A percentile compares a stretch with the other conserved stretches of the same genome.
phyloP scores from a whole-genome alignment of 1,140 invertebrate species.

The Tenebrio molitor region DNA sequence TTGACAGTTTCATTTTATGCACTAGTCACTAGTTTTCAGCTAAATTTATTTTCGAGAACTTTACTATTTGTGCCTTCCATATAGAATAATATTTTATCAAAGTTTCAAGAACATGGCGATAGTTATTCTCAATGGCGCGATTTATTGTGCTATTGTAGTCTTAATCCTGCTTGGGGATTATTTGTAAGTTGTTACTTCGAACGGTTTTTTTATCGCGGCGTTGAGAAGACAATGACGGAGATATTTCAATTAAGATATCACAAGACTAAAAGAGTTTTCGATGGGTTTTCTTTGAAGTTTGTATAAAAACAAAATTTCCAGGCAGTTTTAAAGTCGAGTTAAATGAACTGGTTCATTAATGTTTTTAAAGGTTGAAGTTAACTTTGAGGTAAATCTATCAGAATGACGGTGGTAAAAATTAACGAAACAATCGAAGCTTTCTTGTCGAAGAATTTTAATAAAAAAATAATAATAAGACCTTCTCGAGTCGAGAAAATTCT shows the following conservation, averaged over 20 bases:
- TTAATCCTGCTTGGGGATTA: too few relatives aligned
- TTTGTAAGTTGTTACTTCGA: conserved; percentile 4
- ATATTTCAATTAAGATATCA: conserved; percentile 37
- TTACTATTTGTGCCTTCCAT: too few relatives aligned
- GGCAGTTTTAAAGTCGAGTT: conserved; percentile 12
- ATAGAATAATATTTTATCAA: too few relatives aligned
- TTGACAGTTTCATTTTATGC: too few relatives aligned
- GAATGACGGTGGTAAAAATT: not conserved
- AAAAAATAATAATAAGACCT: too few relatives aligned
- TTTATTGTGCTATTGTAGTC: too few relatives aligned
- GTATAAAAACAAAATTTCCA: conserved; percentile 15
- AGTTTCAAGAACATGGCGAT: too few relatives aligned
- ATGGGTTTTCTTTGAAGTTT: conserved; percentile 33
- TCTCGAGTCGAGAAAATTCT: too few relatives aligned
- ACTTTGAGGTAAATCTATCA: conserved; percentile 12
- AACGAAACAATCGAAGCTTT: conserved; percentile 15
- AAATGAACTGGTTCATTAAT: conserved; percentile 16
- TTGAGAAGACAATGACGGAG: conserved; percentile 17
- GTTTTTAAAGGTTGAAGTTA: not conserved
- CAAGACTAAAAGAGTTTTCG: conserved; percentile 6
- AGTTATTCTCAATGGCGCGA: too few relatives aligned
- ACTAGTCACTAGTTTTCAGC: too few relatives aligned
- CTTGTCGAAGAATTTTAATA: not conserved
- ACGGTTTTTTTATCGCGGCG: not conserved
- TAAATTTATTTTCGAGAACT: too few relatives aligned